phyloP scores from a whole-genome alignment of 2,113 vertebrate genomes.

The Nicator chloris region DNA sequence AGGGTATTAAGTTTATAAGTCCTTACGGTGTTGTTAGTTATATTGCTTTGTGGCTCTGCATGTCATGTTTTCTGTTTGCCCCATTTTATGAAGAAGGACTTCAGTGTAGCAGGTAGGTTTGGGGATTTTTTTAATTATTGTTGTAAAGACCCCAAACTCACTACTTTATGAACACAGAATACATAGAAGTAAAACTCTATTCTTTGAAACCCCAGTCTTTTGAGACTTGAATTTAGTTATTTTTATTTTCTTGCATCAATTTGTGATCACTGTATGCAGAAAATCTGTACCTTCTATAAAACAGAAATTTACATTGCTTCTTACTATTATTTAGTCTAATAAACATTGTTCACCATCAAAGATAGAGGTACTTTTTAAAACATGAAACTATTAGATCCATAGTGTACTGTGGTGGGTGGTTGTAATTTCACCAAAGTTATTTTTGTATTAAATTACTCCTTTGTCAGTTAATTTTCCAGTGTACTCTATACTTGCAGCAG shows the following conservation, averaged over 20 bases:
- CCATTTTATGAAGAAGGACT: neutral
- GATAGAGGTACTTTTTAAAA: neutral
- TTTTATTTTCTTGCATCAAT: neutral
- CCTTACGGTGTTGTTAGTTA: neutral
- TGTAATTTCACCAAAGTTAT: neutral
- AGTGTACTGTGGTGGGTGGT: neutral
- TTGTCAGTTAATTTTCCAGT: neutral
- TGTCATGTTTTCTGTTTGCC: neutral
- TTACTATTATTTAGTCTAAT: neutral
- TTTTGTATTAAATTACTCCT: neutral
- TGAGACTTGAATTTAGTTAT: neutral
- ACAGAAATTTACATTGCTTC: neutral
- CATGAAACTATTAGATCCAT: neutral
- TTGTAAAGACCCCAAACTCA: neutral
- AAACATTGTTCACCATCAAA: neutral
- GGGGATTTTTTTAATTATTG: neutral
- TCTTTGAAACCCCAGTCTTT: neutral
- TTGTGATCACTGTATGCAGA: neutral
- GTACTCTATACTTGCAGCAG: neutral
- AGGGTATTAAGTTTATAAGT: neutral
- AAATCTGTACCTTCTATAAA: neutral
- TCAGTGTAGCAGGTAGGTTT: neutral
- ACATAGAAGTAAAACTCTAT: neutral
- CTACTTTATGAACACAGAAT: neutral
- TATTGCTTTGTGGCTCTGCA: neutral